Evolutionary conservation across 2,113 vertebrate species (phyloP).

Genomic region (Neopipo cinnamomea): DNA sequence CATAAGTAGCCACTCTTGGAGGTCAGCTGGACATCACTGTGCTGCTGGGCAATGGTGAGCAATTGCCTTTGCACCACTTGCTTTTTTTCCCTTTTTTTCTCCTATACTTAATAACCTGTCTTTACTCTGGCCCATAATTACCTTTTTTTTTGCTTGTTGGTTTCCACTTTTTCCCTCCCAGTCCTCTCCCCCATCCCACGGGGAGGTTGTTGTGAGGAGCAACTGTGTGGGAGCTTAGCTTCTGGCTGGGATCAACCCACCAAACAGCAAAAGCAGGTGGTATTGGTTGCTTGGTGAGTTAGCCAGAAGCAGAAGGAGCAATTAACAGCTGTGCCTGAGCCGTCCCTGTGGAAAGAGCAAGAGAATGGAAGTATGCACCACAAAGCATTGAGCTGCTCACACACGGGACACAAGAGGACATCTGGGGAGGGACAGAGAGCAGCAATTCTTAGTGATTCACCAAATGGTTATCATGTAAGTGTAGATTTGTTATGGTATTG

Average conservation of each 20-base stretch:
- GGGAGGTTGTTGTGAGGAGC: neutral
- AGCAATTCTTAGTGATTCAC: neutral
- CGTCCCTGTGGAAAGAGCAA: neutral
- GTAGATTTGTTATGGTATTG: neutral
- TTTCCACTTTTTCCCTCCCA: neutral
- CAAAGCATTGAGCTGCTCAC: neutral
- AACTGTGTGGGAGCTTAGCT: neutral
- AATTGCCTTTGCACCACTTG: neutral
- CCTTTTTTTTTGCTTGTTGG: neutral
- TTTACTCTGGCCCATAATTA: neutral
- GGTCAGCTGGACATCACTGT: neutral
- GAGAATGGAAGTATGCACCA: neutral
- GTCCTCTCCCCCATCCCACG: neutral
- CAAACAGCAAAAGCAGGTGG: neutral
- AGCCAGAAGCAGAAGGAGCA: neutral
- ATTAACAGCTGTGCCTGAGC: neutral
- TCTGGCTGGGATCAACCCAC: neutral
- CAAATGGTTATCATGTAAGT: neutral
- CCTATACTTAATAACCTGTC: neutral
- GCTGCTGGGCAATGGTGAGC: neutral
- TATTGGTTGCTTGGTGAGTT: neutral
- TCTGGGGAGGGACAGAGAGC: neutral
- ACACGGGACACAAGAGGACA: neutral
- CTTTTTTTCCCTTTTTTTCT: neutral
- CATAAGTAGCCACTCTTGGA: neutral